These are phyloP conservation scores for Cryptoleucopteryx plumbea DNA, from an alignment of 2,113 vertebrate species.

Conservation along the genomic window DNA sequence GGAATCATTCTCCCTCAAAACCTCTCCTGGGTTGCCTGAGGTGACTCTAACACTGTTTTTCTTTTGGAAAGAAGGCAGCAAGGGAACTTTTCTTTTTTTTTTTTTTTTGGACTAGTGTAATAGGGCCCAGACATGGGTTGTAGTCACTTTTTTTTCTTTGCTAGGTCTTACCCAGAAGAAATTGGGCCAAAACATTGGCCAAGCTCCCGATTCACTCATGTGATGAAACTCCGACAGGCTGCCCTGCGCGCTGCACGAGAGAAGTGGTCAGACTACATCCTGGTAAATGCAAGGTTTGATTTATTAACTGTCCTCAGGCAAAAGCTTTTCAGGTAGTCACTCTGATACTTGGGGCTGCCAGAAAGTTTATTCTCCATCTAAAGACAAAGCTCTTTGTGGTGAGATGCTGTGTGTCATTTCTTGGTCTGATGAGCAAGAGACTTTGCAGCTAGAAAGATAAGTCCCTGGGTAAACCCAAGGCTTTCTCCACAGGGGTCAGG, in stretches of 20 bases:
- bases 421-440: not conserved
- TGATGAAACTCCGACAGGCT: conserved; percentile 94
- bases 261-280: conserved; percentile 93
- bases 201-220: conserved; percentile 86
- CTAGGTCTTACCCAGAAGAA: conserved; percentile 91
- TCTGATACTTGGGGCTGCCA: not conserved
- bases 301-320: not conserved
- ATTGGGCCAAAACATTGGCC: conserved; percentile 96
- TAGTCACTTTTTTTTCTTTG: not conserved
- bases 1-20: not conserved
- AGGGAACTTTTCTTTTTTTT: not conserved
- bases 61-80: not conserved
- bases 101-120: not conserved
- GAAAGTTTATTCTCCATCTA: not conserved
- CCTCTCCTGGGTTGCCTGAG: not conserved
- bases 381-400: not conserved
- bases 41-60: not conserved
- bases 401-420: not conserved
- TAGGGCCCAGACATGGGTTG: not conserved
- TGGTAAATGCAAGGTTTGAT: conserved; percentile 74
- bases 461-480: not conserved
- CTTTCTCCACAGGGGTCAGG: not conserved
- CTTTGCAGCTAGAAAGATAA: not conserved
- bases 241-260: conserved; percentile 88
- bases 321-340: not conserved